These are phyloP conservation scores for Cerceris ruficornis DNA, from an alignment of 2,888 invertebrate species.

Conservation along the genomic window DNA sequence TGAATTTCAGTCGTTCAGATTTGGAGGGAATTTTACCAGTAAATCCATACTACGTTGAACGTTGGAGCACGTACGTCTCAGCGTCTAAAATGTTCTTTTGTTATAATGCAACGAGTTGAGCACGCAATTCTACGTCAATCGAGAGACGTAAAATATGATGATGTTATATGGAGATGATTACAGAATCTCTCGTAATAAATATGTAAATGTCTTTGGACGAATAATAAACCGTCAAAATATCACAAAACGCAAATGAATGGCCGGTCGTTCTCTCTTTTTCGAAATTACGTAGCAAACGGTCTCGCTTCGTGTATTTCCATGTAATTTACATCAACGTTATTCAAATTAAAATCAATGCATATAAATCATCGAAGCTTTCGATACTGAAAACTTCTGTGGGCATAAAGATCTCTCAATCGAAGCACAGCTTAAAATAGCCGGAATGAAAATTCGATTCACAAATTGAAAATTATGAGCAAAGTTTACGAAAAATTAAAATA, in stretches of 20 bases:
- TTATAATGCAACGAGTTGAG: no score
- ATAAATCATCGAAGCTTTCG: constrained; percentile 1
- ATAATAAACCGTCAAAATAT: constrained; percentile 41
- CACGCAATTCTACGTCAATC: no score
- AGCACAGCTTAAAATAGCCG: no score
- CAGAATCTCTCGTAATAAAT: constrained; percentile 9
- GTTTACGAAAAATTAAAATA: no score
- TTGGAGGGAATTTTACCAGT: no score
- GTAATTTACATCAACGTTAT: constrained; percentile 3
- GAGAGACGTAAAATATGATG: no score
- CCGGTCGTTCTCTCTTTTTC: neutral
- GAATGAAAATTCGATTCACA: no score
- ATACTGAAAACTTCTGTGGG: neutral
- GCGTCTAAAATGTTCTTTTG: no score
- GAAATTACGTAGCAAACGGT: constrained; percentile 3
- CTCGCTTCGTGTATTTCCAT: neutral
- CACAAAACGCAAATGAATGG: constrained; percentile 15
- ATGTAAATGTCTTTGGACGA: constrained; percentile 13
- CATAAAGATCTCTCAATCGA: neutral
- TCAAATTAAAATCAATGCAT: constrained; percentile 5
- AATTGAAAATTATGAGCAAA: no score
- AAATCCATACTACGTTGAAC: no score
- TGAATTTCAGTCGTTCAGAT: no score
- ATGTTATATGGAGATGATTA: constrained; percentile 1
- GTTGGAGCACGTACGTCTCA: no score